Percentiles rank a stretch among this genome's conserved stretches.
Conservation (phyloP, 1,140 invertebrate genomes). For the Cydia pomonella region DNA sequence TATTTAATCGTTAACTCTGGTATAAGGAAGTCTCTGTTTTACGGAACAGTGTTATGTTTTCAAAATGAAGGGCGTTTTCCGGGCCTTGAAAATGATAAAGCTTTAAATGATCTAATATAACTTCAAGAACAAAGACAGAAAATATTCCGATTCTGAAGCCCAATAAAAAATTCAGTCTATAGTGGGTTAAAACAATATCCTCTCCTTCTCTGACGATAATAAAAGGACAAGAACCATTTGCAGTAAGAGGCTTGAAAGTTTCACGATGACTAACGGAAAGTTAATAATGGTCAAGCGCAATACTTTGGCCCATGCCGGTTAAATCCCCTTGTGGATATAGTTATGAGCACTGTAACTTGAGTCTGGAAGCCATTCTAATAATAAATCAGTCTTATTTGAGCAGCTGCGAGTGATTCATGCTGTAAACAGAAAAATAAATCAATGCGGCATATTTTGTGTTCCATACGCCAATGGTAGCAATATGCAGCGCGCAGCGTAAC, state of each 20-base stretch:
- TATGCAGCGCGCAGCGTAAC: background rate
- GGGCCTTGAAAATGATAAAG: too few species aligned
- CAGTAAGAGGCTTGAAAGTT: background rate
- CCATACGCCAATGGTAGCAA: background rate
- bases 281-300: background rate
- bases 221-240: too few species aligned
- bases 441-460: slow-evolving; percentile 30
- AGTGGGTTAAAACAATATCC: too few species aligned
- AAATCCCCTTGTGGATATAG: slow-evolving; percentile 1
- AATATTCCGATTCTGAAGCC: too few species aligned
- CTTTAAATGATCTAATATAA: too few species aligned
- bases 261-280: background rate
- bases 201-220: too few species aligned
- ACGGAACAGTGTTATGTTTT: too few species aligned
- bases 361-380: slow-evolving; percentile 30
- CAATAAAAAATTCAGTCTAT: too few species aligned
- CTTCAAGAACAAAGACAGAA: too few species aligned
- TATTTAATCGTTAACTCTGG: too few species aligned
- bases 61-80: too few species aligned
- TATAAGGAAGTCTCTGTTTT: too few species aligned
- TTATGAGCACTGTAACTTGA: slow-evolving; percentile 5
- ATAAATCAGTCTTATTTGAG: slow-evolving; percentile 38
- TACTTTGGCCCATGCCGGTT: background rate
- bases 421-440: slow-evolving; percentile 35
- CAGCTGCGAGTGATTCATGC: slow-evolving; percentile 34